phyloP scores from a whole-genome alignment of 2,113 vertebrate genomes.

The Myotis yumanensis region DNA sequence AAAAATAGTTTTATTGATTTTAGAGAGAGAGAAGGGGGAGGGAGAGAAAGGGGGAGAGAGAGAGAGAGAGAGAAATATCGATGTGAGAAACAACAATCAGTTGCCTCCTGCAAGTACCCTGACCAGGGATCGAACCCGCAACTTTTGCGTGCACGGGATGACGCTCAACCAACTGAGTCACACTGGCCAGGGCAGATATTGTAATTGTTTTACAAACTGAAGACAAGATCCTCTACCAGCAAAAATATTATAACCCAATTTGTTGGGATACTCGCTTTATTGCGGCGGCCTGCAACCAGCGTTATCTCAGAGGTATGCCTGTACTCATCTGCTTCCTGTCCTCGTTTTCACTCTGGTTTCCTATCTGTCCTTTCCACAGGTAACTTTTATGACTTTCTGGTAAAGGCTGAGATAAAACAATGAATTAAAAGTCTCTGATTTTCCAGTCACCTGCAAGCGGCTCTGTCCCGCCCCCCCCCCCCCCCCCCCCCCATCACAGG shows the following conservation, averaged over 20 bases:
- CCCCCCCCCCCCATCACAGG: not conserved
- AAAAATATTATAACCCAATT: not conserved
- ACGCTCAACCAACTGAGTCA: no score
- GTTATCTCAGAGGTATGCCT: not conserved
- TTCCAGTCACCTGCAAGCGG: not conserved
- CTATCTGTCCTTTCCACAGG: not conserved
- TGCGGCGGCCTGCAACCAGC: not conserved
- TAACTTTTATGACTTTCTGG: not conserved
- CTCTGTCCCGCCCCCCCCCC: not conserved
- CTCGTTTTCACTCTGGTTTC: not conserved
- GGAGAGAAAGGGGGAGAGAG: no score
- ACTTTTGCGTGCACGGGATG: no score
- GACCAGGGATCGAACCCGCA: no score
- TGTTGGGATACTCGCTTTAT: not conserved
- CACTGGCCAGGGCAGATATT: no score
- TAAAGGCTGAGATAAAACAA: constrained; percentile 2
- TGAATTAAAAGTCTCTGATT: not conserved
- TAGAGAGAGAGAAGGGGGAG: no score
- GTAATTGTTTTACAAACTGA: not conserved
- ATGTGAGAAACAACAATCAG: no score
- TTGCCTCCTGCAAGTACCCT: no score
- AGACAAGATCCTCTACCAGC: not conserved
- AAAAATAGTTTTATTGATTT: no score
- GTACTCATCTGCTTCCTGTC: not conserved
- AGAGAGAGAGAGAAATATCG: no score